These are phyloP conservation scores for Callinectes sapidus DNA, from an alignment of 2,888 invertebrate species.

Conservation along the genomic window DNA sequence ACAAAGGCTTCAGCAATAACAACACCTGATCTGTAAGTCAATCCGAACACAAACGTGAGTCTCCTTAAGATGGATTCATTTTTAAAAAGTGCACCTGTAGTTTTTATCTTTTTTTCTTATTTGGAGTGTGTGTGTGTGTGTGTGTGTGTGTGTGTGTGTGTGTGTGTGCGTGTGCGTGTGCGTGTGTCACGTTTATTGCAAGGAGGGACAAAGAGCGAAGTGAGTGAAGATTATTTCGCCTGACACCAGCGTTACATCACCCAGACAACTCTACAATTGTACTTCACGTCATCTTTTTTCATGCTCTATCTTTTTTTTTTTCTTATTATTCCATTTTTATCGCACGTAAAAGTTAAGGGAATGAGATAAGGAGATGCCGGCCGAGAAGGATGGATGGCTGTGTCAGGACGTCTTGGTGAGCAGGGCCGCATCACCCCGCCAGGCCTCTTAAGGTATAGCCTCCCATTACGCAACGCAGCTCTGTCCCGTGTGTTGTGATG, in stretches of 20 bases:
- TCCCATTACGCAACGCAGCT: background rate
- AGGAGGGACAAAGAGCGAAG: background rate
- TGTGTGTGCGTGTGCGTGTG: slow-evolving; percentile 32
- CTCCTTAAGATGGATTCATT: background rate
- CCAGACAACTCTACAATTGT: background rate
- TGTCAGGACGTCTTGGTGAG: background rate
- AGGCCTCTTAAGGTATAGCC: background rate
- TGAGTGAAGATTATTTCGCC: background rate
- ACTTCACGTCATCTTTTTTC: background rate
- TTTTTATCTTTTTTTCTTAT: too few relatives aligned
- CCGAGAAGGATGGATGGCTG: background rate
- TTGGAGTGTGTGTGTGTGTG: slow-evolving; percentile 53
- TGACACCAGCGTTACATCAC: background rate
- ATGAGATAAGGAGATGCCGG: background rate
- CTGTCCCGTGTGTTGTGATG: background rate
- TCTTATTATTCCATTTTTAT: background rate
- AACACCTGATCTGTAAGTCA: background rate
- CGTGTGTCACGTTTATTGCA: background rate
- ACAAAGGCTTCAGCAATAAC: background rate
- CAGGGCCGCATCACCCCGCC: background rate
- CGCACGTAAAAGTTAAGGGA: background rate
- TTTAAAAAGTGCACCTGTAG: background rate
- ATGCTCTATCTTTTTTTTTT: background rate
- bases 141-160: slow-evolving; percentile 43
- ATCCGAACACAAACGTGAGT: background rate